These are phyloP conservation scores for Strigamia crassipes DNA, from an alignment of 2,888 invertebrate genomes.

Conservation along the genomic window DNA sequence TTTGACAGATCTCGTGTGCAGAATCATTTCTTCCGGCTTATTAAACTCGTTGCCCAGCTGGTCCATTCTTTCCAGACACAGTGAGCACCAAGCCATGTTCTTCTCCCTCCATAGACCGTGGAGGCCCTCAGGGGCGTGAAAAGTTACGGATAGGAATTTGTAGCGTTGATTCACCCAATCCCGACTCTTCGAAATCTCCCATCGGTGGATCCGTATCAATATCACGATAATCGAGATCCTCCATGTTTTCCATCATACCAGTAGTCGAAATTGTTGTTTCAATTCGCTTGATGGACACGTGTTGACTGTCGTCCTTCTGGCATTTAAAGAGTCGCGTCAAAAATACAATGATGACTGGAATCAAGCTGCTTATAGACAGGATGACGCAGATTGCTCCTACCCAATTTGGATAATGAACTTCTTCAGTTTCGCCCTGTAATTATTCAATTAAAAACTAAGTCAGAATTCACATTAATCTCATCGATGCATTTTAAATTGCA, in stretches of 20 bases:
- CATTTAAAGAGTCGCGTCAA: slow-evolving; percentile 86
- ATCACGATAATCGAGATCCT: slow-evolving; percentile 39
- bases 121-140: slow-evolving; percentile 44
- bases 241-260: slow-evolving; percentile 76
- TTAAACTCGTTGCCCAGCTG: slow-evolving; percentile 34
- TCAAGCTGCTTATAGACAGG: slow-evolving; percentile 78
- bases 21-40: slow-evolving; percentile 8
- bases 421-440: slow-evolving; percentile 71
- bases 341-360: slow-evolving; percentile 85
- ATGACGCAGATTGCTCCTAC: slow-evolving; percentile 74
- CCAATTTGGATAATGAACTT: slow-evolving; percentile 78
- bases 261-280: slow-evolving; percentile 92
- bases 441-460: neutral
- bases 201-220: slow-evolving; percentile 38
- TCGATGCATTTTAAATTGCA: slow-evolving; percentile 11
- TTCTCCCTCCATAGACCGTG: slow-evolving; percentile 41
- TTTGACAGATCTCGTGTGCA: neutral
- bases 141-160: slow-evolving; percentile 44
- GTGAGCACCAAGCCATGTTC: slow-evolving; percentile 38
- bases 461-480: neutral
- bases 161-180: slow-evolving; percentile 32
- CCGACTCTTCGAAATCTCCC: slow-evolving; percentile 42
- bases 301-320: slow-evolving; percentile 78
- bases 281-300: slow-evolving; percentile 86
- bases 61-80: slow-evolving; percentile 6